Conservation (phyloP, 2,888 invertebrate genomes). For the Zaprionus bogoriensis region DNA sequence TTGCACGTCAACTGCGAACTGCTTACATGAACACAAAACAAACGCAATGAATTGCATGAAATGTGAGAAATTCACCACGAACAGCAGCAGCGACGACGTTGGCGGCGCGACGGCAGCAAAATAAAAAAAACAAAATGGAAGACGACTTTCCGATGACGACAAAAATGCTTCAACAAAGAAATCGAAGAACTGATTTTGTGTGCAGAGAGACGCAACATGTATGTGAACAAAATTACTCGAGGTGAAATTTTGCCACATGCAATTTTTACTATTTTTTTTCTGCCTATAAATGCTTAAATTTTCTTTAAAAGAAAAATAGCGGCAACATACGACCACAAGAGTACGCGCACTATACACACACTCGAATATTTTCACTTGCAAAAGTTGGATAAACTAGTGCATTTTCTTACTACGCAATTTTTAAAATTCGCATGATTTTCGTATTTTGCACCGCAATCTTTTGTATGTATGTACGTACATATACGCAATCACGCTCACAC, state of each 20-base stretch:
- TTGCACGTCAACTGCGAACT: constrained; percentile 7
- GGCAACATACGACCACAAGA: constrained; percentile 22
- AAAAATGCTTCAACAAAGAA: constrained; percentile 71
- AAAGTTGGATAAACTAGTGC: constrained; percentile 27
- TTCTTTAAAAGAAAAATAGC: not conserved
- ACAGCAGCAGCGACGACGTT: constrained; percentile 31
- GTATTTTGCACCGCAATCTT: constrained; percentile 77
- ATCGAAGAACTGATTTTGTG: constrained; percentile 55
- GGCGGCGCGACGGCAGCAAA: constrained; percentile 41
- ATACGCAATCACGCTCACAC: constrained; percentile 37
- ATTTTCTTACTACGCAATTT: constrained; percentile 66
- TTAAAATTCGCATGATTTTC: constrained; percentile 71
- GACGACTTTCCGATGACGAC: constrained; percentile 68
- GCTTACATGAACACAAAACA: constrained; percentile 35
- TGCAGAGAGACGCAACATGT: constrained; percentile 11
- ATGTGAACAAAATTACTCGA: constrained; percentile 6
- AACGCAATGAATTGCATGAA: constrained; percentile 62
- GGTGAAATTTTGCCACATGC: constrained; percentile 35
- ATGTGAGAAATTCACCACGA: constrained; percentile 72
- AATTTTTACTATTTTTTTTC: constrained; percentile 1
- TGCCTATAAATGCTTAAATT: not conserved
- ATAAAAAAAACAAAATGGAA: constrained; percentile 80
- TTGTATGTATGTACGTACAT: constrained; percentile 32
- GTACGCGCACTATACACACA: constrained; percentile 16
- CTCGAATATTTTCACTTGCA: constrained; percentile 12